phyloP scores from a whole-genome alignment of 2,797 vertebrate genomes.

The Sebastes vulpes region DNA sequence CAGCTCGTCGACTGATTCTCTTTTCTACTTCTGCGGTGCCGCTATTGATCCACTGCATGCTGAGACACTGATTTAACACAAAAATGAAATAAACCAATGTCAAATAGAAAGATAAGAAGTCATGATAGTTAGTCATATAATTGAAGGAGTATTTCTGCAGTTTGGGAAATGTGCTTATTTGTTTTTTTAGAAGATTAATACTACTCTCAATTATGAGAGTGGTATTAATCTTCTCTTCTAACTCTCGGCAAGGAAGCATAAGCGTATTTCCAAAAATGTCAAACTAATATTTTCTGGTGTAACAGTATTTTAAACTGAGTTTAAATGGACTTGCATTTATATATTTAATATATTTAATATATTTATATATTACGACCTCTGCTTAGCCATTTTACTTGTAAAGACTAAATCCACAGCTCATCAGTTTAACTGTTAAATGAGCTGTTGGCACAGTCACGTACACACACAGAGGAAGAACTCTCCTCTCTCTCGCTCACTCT shows the following conservation, averaged over 20 bases:
- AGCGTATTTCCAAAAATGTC: not conserved
- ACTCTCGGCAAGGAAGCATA: no score
- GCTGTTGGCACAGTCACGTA: not conserved
- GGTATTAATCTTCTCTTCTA: not conserved
- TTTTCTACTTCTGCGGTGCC: conserved; percentile 27
- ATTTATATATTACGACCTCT: not conserved
- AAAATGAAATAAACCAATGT: not conserved
- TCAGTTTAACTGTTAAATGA: not conserved
- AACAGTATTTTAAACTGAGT: not conserved
- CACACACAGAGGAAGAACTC: not conserved
- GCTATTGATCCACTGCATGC: conserved; percentile 60
- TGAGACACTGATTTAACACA: conserved; percentile 19
- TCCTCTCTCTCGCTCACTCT: not conserved
- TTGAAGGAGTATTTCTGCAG: not conserved
- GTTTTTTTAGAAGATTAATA: not conserved
- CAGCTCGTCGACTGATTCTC: conserved; percentile 34
- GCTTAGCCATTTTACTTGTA: not conserved
- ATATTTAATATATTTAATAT: no score
- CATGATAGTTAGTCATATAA: not conserved
- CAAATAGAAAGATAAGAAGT: not conserved
- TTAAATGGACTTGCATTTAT: not conserved
- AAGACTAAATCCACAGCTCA: not conserved
- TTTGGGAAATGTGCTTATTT: not conserved
- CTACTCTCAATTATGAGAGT: no score
- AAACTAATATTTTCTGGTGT: not conserved